phyloP scores from a whole-genome alignment of 2,113 vertebrate genomes.

The Morone chrysops region DNA sequence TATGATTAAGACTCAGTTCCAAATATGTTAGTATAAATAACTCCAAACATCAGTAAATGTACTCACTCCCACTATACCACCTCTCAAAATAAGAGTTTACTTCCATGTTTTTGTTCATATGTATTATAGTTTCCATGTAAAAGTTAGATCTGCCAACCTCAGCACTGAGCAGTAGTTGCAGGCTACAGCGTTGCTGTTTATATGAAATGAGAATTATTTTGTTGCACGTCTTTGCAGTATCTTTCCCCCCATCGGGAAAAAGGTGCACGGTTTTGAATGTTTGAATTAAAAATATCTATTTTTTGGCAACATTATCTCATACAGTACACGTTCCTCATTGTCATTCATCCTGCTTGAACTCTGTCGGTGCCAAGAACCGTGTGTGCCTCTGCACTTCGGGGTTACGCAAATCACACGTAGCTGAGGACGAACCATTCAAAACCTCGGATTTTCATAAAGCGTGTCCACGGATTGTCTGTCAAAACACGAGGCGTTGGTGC shows the following conservation, averaged over 20 bases:
- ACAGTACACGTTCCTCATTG: neutral
- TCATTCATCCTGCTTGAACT: constrained; percentile 31
- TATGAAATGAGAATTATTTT: neutral
- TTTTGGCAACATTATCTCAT: neutral
- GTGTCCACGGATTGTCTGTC: constrained; percentile 55
- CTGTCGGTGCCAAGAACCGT: constrained; percentile 1
- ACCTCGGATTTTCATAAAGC: constrained; percentile 40
- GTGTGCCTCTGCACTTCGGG: constrained; percentile 23
- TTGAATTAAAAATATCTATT: neutral
- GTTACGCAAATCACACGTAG: constrained; percentile 25
- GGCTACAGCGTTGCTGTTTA: neutral
- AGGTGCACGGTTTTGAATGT: neutral
- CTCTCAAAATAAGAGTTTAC: neutral
- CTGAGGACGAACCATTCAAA: constrained; percentile 40
- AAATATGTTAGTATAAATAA: neutral
- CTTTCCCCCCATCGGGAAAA: neutral
- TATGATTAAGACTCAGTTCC: constrained; percentile 1
- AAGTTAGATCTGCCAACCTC: neutral
- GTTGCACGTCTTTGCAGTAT: neutral
- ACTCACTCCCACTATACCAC: neutral
- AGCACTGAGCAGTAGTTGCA: neutral
- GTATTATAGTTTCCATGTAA: neutral
- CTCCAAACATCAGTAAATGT: neutral
- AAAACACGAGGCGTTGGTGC: constrained; percentile 55
- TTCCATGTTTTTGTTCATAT: neutral